A percentile compares a stretch with the other conserved stretches of the same genome.
Conservation (phyloP, 2,113 vertebrate genomes). For the Gavialis gangeticus region DNA sequence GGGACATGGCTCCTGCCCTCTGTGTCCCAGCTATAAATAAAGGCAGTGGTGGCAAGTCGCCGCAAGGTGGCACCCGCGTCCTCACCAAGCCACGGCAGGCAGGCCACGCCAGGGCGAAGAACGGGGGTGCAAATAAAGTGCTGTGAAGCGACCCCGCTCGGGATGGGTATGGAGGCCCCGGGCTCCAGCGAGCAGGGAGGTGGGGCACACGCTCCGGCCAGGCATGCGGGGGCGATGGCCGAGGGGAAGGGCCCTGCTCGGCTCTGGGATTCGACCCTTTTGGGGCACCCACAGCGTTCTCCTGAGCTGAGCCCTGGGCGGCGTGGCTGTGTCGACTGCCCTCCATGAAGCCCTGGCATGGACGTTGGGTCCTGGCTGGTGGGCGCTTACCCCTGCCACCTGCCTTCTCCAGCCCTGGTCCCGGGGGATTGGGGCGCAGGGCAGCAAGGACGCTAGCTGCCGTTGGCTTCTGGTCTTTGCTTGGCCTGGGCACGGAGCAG, state of each 20-base stretch:
- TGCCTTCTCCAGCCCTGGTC: background rate
- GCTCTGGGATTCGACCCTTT: accelerated
- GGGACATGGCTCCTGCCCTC: background rate
- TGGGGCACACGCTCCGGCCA: background rate
- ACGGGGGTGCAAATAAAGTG: conserved; percentile 41
- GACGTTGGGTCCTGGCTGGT: too few species aligned
- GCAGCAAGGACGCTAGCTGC: background rate
- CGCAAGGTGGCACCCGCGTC: conserved; percentile 64
- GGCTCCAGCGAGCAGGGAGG: background rate
- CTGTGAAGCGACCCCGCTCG: conserved; percentile 21
- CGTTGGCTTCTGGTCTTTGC: too few species aligned
- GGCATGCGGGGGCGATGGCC: background rate
- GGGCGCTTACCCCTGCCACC: too few species aligned
- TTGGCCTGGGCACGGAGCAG: too few species aligned
- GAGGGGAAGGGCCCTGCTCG: accelerated
- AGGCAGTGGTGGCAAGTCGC: conserved; percentile 58
- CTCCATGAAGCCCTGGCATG: background rate
- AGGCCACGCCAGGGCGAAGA: background rate
- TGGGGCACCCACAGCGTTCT: background rate
- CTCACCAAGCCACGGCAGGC: conserved; percentile 22
- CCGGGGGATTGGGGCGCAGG: background rate
- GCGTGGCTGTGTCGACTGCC: background rate
- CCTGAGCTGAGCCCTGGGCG: background rate
- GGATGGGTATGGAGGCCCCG: background rate
- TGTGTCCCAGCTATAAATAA: conserved; percentile 19